Base-by-base conservation (phyloP, 2,888 invertebrate species). In the Brachyptera putata region DNA sequence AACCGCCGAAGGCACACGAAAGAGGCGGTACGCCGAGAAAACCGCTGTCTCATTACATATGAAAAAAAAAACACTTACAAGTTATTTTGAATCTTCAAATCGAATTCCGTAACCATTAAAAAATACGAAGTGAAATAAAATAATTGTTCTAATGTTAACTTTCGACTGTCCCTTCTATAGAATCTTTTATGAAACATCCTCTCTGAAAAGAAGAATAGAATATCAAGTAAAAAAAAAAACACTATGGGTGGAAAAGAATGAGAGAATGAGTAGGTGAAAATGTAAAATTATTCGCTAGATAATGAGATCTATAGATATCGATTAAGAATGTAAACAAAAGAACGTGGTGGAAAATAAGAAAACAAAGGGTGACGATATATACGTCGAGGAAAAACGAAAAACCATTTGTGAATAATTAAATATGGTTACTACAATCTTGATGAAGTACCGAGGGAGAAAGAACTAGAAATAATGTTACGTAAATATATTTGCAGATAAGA, bases 141-240 rank as follows among this genome's bases (percentile, higher is more conserved):
- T 53, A 53, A 53, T 53, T 53, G 53, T 53, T 53, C 53, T 53
- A 53, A 53, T 53, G 22, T 36, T 34, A 50, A 50, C 30, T 50
- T 50, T 30, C 36, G 53, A 53, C 53, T 36, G 36, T 53, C 14
- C 3, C 50, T 21, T 24, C 11, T 39, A 16, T 36, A 36, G 36
- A 53, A 53, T 53, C 36, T 34, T 53, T 53, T 46, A 46, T 46
- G 18, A 41, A 9, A 50, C 26, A 25, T 16, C 26, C 25, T 22
- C 22, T 14, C 4, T 48, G 48, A 50, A 26, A 30, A 26, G 50
- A 50, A 30, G 30, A 30, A 50, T 26, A 21, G 46, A 46, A 41
- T 21, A 18, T 11, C 22, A n/a, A 24, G n/a, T 18, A 5, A 46
- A 21, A 11, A 46, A 14, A 24, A 5, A 46, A n/a, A n/a, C n/a